Evolutionary conservation across 2,113 vertebrate genomes (phyloP).

Genomic region (Dasyprocta punctata): DNA sequence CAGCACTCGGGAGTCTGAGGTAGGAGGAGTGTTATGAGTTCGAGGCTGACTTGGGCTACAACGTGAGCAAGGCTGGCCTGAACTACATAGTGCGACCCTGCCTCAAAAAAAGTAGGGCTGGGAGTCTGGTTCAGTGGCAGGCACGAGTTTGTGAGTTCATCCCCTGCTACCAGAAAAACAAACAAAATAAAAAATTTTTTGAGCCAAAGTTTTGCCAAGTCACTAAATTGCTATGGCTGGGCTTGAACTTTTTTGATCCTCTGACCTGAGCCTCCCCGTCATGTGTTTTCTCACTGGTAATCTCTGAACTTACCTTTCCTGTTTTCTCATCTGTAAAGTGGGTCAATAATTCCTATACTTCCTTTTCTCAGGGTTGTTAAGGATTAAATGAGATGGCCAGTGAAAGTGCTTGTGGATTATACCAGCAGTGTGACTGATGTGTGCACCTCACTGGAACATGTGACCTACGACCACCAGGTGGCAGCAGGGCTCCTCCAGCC

Average conservation of each 20-base stretch:
- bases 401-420: rapidly evolving
- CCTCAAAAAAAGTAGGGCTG: too few species aligned
- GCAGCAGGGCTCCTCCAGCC: conserved; percentile 40
- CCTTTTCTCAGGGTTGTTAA: background rate
- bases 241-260: background rate
- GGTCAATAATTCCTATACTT: background rate
- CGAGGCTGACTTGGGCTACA: too few species aligned
- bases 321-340: conserved; percentile 36
- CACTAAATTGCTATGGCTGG: background rate
- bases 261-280: background rate
- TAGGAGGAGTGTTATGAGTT: too few species aligned
- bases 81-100: too few species aligned
- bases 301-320: background rate
- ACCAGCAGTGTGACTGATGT: background rate
- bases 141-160: too few species aligned
- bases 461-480: conserved; percentile 59
- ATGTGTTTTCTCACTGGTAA: background rate
- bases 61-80: too few species aligned
- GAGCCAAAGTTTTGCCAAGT: background rate
- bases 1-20: too few species aligned
- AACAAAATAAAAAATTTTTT: too few species aligned
- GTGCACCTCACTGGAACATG: rapidly evolving
- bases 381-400: background rate
- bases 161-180: too few species aligned
- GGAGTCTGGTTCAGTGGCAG: too few species aligned